These are phyloP conservation scores for Meriones unguiculatus DNA, from an alignment of 2,113 vertebrate genomes.

Conservation along the genomic window DNA sequence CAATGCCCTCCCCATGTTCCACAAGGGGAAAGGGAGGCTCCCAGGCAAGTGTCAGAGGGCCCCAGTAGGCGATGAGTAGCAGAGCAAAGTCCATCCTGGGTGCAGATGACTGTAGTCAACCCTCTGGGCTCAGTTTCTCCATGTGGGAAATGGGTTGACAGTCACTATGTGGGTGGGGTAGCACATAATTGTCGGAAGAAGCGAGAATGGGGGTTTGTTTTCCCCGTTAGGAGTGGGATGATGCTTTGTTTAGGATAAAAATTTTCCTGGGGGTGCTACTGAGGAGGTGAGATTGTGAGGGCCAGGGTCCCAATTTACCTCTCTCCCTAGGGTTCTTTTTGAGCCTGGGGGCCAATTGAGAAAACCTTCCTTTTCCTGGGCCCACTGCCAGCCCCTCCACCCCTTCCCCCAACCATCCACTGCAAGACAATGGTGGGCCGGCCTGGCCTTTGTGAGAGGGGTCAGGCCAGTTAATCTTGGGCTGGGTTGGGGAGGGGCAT, in stretches of 20 bases:
- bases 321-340: slow-evolving; percentile 58
- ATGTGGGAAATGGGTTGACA: slow-evolving; percentile 2
- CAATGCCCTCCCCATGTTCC: not conserved
- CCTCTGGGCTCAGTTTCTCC: slow-evolving; percentile 39
- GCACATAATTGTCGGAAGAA: not conserved
- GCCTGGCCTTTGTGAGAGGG: slow-evolving; percentile 63
- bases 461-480: slow-evolving; percentile 76
- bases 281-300: slow-evolving; percentile 25
- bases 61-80: not conserved
- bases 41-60: not conserved
- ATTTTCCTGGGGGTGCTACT: slow-evolving; percentile 37
- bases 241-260: slow-evolving; percentile 48
- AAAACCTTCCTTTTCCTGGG: slow-evolving; percentile 52
- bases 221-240: not conserved
- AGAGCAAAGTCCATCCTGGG: not conserved
- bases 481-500: slow-evolving; percentile 49
- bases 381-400: slow-evolving; percentile 69
- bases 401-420: slow-evolving; percentile 15
- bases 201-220: not conserved
- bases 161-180: not conserved
- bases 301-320: slow-evolving; percentile 21
- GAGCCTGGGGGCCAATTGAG: slow-evolving; percentile 60
- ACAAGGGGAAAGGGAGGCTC: slow-evolving; percentile 22
- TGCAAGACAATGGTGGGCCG: slow-evolving; percentile 76
- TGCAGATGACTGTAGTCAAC: not conserved